These are phyloP conservation scores for Halictus ligatus DNA, from an alignment of 2,888 invertebrate species.

Conservation along the genomic window DNA sequence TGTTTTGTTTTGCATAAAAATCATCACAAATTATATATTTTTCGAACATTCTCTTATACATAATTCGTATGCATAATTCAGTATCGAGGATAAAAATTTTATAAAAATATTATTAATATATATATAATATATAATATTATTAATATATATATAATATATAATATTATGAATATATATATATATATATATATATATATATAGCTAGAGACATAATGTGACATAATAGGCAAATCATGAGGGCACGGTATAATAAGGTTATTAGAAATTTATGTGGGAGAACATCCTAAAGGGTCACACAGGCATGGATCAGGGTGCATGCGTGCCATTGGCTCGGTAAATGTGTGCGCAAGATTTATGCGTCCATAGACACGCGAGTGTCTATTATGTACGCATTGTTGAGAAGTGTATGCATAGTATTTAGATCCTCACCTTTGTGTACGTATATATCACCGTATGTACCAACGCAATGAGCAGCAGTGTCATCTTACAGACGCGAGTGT, in stretches of 20 bases:
- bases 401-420: slow-evolving; percentile 41
- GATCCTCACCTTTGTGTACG: slow-evolving; percentile 30
- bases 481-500: not conserved
- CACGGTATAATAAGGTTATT: not conserved
- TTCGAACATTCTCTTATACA: not conserved
- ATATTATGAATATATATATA: too few relatives aligned
- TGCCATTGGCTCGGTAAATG: slow-evolving; percentile 31
- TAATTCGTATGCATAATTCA: not conserved
- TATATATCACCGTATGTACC: slow-evolving; percentile 1
- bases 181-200: too few relatives aligned
- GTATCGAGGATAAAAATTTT: not conserved
- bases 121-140: too few relatives aligned
- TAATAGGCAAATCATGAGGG: slow-evolving; percentile 6
- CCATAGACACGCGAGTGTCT: slow-evolving; percentile 24
- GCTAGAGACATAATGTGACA: too few relatives aligned
- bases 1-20: too few relatives aligned
- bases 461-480: not conserved
- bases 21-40: too few relatives aligned
- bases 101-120: too few relatives aligned
- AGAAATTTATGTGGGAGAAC: slow-evolving; percentile 28
- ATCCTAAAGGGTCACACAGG: slow-evolving; percentile 9
- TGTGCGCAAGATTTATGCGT: slow-evolving; percentile 45
- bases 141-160: too few relatives aligned
- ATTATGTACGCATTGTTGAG: slow-evolving; percentile 45
- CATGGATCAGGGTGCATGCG: slow-evolving; percentile 2